Base-by-base conservation (phyloP, 2,113 vertebrate species). In the Hylia prasina region DNA sequence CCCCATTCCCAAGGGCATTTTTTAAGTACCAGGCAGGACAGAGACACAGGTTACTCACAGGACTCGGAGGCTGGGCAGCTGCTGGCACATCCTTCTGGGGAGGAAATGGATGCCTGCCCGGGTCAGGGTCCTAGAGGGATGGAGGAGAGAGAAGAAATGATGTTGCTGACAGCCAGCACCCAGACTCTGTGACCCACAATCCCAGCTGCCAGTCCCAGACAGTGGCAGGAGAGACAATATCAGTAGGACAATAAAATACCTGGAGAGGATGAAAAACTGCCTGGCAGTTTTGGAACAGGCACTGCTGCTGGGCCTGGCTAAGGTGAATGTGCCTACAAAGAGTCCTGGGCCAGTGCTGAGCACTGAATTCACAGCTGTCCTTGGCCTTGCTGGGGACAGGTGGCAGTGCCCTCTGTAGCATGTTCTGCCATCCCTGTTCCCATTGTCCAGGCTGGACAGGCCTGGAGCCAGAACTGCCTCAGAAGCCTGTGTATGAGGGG, bases 1-100 rank as follows among this genome's bases (percentile, higher is more conserved):
- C 28, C 10, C 1, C 3, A 39, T 3, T 83, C 42, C 72, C 73
- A 27, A 51, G 2, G 22, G 53, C 11, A 23, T 35, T 45, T 81
- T 24, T 30, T 40, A 53, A 69, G 58, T 37, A n/a, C 2, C 37
- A 66, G 51, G 31, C 11, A 92, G 71, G 23, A 54, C 4, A 89
- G 48, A 47, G 57, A 35, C 56, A 23, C 1, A 1, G 4, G 25
- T 60, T 94, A 99, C 99, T 99, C 96, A 99, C 99, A 99, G 98
- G 82, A 99, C 96, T 96, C 98, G 98, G 85, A 99, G 98, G 94
- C 96, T 98, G 97, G 99, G 98, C 89, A 99, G 98, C 97, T 99
- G 99, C 91, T 99, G 99, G 95, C 99, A 99, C 95, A 99, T 98
- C 82, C 98, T 98, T 27, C 96, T 95, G 82, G 99, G 99, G 80